Evolutionary conservation across 2,888 invertebrate species (phyloP).

Genomic region (Hyppa rectilinea): DNA sequence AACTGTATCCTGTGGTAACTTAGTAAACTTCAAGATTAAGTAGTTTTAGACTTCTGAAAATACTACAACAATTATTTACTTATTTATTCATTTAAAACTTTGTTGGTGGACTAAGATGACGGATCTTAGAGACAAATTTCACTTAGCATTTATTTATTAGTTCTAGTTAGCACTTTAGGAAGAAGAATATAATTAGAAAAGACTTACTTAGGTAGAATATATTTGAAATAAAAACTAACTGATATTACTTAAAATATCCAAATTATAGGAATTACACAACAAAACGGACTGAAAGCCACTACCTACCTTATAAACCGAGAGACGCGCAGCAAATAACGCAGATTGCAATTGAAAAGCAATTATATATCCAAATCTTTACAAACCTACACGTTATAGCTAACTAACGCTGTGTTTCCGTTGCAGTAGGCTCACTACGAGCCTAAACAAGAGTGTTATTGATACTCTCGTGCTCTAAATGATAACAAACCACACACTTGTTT

Average conservation of each 20-base stretch:
- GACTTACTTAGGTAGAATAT: no score
- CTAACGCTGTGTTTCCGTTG: conserved; percentile 37
- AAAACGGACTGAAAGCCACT: background rate
- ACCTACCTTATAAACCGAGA: conserved; percentile 45
- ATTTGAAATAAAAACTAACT: no score
- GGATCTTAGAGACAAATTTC: no score
- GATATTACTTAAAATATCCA: background rate
- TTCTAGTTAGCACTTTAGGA: background rate
- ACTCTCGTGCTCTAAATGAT: conserved; percentile 34
- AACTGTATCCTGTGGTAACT: no score
- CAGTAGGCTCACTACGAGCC: conserved; percentile 27
- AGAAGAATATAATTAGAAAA: background rate
- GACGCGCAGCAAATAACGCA: conserved; percentile 35
- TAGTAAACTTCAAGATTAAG: no score
- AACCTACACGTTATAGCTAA: conserved; percentile 18
- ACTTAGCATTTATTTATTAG: no score
- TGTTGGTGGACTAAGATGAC: no score
- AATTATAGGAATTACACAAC: background rate
- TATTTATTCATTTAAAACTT: no score
- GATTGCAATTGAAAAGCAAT: conserved; percentile 28
- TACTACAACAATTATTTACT: no score
- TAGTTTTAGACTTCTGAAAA: no score
- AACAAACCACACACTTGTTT: conserved; percentile 53
- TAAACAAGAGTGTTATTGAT: conserved; percentile 53
- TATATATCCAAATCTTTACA: conserved; percentile 42